Base-by-base conservation (phyloP, 1,140 invertebrate genomes). In the silkworm (Bombyx mori) region DNA sequence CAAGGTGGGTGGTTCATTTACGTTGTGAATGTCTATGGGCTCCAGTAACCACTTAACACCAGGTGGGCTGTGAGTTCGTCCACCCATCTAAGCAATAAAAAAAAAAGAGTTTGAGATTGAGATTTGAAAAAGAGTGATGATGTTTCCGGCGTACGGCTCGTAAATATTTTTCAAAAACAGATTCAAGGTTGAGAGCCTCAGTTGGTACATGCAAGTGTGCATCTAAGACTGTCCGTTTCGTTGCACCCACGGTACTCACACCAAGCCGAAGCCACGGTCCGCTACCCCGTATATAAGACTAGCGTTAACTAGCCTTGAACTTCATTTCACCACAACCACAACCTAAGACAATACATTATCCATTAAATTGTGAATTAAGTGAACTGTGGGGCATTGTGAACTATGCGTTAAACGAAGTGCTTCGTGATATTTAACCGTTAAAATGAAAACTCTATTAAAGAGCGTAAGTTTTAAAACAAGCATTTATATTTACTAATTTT, bases 231-330 rank as follows among this genome's bases (percentile, higher is more conserved):
- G n/a, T 42, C 8, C 12, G 7, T 42, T 18, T 56, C 52, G 47
- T 67, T 77, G 75, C 73, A 76, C 66, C 66, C 62, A 65, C 54
- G 61, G 61, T 56, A 62, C 64, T 47, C 75, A 77, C 69, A 82
- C 79, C 69, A 44, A 9, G 22, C 52, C 63, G 56, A 1, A 50
- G 48, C 65, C 70, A 83, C 83, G 83, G 58, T 83, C 69, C 76
- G 73, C 76, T 72, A 83, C 79, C 79, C 83, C 73, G 71, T 86
- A 86, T 86, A 86, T 86, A 86, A 82, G 69, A 66, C 71, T 72
- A 62, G 50, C 35, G 58, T 63, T 60, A 48, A 67, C 65, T 75
- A 82, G 74, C 81, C 83, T 86, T 84, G 81, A 86, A 84, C 83
- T 82, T 83, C 80, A 86, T 73, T 84, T 77, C 74, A 73, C 65